phyloP scores from a whole-genome alignment of 2,113 vertebrate genomes.

The Miniopterus natalensis region DNA sequence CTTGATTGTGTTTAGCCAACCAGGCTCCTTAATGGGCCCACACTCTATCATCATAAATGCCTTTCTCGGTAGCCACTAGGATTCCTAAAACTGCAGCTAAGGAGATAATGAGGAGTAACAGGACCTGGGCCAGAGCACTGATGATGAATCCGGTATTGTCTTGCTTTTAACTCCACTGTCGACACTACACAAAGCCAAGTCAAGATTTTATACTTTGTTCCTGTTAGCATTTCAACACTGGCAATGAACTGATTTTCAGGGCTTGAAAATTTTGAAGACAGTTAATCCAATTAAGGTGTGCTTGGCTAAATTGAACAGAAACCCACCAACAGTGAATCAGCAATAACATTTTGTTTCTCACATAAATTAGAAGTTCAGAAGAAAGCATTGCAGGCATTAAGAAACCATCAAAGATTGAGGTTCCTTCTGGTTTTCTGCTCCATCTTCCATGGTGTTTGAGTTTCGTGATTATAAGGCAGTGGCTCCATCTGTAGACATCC shows the following conservation, averaged over 20 bases:
- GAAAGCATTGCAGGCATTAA: background rate
- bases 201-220: background rate
- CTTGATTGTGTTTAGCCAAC: background rate
- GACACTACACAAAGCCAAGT: background rate
- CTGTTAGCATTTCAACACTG: background rate
- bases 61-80: background rate
- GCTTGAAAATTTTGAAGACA: background rate
- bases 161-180: background rate
- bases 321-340: background rate
- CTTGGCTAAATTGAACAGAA: conserved; percentile 36
- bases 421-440: background rate
- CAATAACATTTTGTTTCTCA: conserved; percentile 20
- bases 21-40: background rate
- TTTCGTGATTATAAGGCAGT: background rate
- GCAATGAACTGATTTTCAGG: background rate
- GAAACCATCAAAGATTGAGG: background rate
- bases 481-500: background rate
- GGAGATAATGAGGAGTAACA: background rate
- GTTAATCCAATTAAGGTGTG: background rate
- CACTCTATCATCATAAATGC: background rate
- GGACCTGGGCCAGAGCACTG: background rate
- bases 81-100: background rate
- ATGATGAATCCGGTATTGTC: too few relatives aligned
- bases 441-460: background rate
- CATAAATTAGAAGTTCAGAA: conserved; percentile 35